phyloP scores from a whole-genome alignment of 2,113 vertebrate species.

The Callopanchax toddi region DNA sequence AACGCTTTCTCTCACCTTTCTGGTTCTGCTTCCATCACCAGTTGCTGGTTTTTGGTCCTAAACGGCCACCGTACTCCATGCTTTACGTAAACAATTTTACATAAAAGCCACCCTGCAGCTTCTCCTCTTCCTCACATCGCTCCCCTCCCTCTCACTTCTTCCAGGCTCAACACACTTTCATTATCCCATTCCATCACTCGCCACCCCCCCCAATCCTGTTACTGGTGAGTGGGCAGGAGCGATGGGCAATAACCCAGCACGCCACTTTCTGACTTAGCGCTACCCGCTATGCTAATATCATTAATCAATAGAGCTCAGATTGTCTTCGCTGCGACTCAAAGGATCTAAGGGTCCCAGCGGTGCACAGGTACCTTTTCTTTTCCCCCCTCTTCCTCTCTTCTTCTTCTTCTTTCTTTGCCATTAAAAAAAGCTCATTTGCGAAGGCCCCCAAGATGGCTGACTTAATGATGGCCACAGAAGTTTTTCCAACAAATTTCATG shows the following conservation, averaged over 20 bases:
- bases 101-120: slow-evolving; percentile 75
- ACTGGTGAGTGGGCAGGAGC: slow-evolving; percentile 75
- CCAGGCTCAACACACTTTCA: slow-evolving; percentile 60
- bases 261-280: slow-evolving; percentile 79
- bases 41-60: too few species aligned
- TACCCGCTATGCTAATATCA: slow-evolving; percentile 99
- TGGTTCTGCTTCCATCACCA: too few species aligned
- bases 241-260: slow-evolving; percentile 84
- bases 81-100: slow-evolving; percentile 77
- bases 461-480: slow-evolving; percentile 99
- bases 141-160: slow-evolving; percentile 41
- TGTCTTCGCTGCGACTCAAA: slow-evolving; percentile 85
- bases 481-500: slow-evolving; percentile 99
- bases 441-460: slow-evolving; percentile 96
- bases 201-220: slow-evolving; percentile 48
- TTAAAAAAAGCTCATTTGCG: slow-evolving; percentile 95
- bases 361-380: slow-evolving; percentile 79
- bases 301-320: slow-evolving; percentile 99
- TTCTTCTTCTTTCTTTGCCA: slow-evolving; percentile 40
- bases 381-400: slow-evolving; percentile 42
- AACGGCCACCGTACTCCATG: slow-evolving; percentile 15
- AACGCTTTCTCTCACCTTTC: too few species aligned
- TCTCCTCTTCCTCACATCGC: slow-evolving; percentile 37
- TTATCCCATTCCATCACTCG: slow-evolving; percentile 63
- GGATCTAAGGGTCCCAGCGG: slow-evolving; percentile 95